phyloP scores from a whole-genome alignment of 2,113 vertebrate species.

The Deroptyus accipitrinus region DNA sequence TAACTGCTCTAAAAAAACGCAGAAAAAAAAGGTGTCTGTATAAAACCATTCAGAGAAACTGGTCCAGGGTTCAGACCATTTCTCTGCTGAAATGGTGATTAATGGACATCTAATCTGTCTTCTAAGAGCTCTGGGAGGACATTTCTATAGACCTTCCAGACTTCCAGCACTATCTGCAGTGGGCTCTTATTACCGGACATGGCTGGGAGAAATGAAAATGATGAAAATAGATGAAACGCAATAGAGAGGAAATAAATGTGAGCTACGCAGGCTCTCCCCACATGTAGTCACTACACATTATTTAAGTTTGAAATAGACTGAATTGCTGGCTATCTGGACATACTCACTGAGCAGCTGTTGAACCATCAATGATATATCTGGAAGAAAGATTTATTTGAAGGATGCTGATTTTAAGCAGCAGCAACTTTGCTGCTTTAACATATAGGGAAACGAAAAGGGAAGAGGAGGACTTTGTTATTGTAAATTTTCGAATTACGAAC shows the following conservation, averaged over 20 bases:
- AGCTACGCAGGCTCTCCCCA: not conserved
- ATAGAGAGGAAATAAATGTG: not conserved
- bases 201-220: not conserved
- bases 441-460: not conserved
- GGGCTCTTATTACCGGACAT: not conserved
- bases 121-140: not conserved
- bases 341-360: not conserved
- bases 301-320: not conserved
- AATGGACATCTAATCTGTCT: not conserved
- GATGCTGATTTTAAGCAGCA: not conserved
- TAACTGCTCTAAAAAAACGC: conserved; percentile 51
- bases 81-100: conserved; percentile 20
- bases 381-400: not conserved
- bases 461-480: not conserved
- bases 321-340: not conserved
- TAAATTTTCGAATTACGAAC: not conserved
- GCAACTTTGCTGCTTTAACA: not conserved
- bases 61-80: not conserved
- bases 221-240: not conserved
- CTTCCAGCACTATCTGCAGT: not conserved
- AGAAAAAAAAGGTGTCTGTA: conserved; percentile 45
- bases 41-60: conserved; percentile 23
- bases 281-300: not conserved
- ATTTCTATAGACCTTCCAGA: not conserved
- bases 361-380: not conserved